phyloP scores from a whole-genome alignment of 92 coral and sea anemone species.

The Montipora capitata region DNA sequence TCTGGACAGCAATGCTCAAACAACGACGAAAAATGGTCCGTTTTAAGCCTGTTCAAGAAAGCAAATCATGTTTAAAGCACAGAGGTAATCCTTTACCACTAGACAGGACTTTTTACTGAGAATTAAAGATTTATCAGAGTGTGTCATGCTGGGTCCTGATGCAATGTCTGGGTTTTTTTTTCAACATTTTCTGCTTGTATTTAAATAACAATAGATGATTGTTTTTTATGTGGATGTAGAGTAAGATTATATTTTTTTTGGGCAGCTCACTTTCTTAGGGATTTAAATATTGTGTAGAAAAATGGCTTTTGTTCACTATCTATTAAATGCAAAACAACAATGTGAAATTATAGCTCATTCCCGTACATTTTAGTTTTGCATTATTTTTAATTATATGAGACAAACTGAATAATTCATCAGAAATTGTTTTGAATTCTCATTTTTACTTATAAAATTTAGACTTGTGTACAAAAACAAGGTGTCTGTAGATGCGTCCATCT shows the following conservation, averaged over 20 bases:
- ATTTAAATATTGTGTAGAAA: neutral
- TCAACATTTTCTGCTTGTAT: neutral
- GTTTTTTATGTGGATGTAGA: neutral
- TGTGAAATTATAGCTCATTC: too few relatives aligned
- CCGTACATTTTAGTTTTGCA: constrained; percentile 3
- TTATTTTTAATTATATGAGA: neutral
- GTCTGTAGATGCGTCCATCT: neutral
- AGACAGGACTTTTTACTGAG: neutral
- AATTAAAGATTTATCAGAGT: constrained; percentile 9
- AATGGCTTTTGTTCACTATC: neutral
- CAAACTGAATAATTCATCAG: constrained; percentile 19
- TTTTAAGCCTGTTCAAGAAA: constrained; percentile 32
- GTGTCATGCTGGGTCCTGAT: neutral
- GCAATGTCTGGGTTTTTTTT: neutral
- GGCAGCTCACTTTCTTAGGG: neutral
- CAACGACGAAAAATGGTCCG: constrained; percentile 46
- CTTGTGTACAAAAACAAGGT: neutral
- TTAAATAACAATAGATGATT: neutral
- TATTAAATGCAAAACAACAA: too few relatives aligned
- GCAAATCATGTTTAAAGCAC: neutral
- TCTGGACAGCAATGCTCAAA: constrained; percentile 30
- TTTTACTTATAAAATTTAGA: neutral
- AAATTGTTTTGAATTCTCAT: neutral
- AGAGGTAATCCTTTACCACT: constrained; percentile 17
- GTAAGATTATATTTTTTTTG: neutral